Base-by-base conservation (phyloP, 2,888 invertebrate genomes). In the Marasmarcha lunaedactyla region DNA sequence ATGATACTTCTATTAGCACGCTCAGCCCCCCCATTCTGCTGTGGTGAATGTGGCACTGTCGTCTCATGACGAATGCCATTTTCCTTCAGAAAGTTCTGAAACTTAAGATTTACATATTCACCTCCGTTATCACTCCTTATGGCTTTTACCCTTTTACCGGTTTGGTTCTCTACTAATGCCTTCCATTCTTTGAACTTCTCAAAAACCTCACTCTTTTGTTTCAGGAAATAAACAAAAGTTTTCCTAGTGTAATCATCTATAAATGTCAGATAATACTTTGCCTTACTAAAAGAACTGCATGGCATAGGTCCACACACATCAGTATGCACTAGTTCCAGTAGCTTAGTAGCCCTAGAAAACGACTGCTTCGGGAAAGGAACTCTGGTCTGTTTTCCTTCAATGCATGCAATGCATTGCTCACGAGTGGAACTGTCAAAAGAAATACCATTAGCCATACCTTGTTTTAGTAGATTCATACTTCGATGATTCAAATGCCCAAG, bases 21-120 rank as follows among this genome's bases (percentile, higher is more conserved):
- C 38, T 66, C 64, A 10, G 59, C 50, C 9, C 52, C 44, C 1
- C 57, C 63, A 48, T 62, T 65, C 35, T 56, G 54, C 36, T 58
- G 48, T 1, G 55, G 57, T 2, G 46, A 51, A 33, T 58, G 46
- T 0, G 58, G 46, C 2, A 52, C 45, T 1, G 58, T 51, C 1
- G 37, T 39, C 36, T 54, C 44, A 36, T 56, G 52, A 1, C 13
- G 11, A 7, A 59, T 61, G 12, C 55, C 58, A 15, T 35, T 11
- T 6, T 4, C 9, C 10, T 37, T 42, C 15, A 39, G 12, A 14
- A 27, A 39, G 10, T 26, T 15, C 11, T 42, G 26, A 15, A 58
- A 46, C 9, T 41, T 30, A 6, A 15, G n/a, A 37, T 39, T 48
- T 7, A 38, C n/a, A 37, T 39, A 44, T 44, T 44, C 39, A 15